Base-by-base conservation (phyloP, 2,797 vertebrate genomes). In the Lates japonicus region DNA sequence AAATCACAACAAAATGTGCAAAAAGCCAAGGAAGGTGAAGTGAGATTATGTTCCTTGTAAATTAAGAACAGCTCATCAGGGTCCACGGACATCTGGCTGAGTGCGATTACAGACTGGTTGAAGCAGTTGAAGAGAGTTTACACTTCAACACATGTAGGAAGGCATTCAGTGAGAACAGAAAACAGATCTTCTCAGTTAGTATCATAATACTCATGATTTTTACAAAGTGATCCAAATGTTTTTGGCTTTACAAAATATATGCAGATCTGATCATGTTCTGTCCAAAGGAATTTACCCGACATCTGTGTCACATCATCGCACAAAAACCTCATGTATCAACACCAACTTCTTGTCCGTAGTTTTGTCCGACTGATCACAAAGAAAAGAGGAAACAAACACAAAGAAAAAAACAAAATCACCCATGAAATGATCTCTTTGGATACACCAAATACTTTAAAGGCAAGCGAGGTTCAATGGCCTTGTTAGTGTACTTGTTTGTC, bases 401-500 rank as follows among this genome's bases (percentile, higher is more conserved):
- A 57, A 3, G 42, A 57, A 17, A n/a, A 29, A 46, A 49, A 46
- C 52, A 57, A 17, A 76, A 44, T 8, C 22, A 74, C 9, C 52
- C 42, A 62, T 74, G 58, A 82, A 87, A 90, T 84, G n/a, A 84
- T 81, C 49, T 90, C 88, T 93, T 93, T 93, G 88, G 90, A 91
- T 79, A 76, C 76, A 87, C 74, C 82, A 84, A 88, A 92, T 82
- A 92, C 88, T 88, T 88, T 57, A 90, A 93, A 93, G 91, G 90
- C 90, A 88, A 79, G 76, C 33, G 55, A 87, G 83, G 82, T 84
- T 83, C 63, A 44, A 79, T 57, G 70, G 79, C 83, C 83, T 86
- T 61, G 70, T 85, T 76, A 80, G 76, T 88, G 79, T 75, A 64
- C 59, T 29, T 29, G 25, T 29, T 29, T 51, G 41, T 68, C 17